These are phyloP conservation scores for Craniophora ligustri DNA, from an alignment of 2,888 invertebrate genomes.

Conservation along the genomic window DNA sequence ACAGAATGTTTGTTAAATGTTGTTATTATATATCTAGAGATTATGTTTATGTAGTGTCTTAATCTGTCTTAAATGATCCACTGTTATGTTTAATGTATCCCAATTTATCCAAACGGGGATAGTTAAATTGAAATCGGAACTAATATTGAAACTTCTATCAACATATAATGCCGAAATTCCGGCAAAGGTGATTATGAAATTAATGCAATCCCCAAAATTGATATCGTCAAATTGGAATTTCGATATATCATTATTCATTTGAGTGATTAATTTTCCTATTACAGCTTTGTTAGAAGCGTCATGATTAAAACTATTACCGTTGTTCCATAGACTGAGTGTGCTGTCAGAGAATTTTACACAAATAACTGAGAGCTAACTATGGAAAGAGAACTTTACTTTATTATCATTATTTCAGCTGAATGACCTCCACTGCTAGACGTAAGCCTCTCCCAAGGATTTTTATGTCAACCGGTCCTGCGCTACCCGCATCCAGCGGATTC, in stretches of 20 bases:
- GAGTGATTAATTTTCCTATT: neutral
- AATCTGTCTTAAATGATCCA: neutral
- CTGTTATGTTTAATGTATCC: neutral
- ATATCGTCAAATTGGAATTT: slow-evolving; percentile 14
- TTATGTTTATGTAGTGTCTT: neutral
- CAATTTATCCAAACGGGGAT: slow-evolving; percentile 1
- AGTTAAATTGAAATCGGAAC: slow-evolving; percentile 24
- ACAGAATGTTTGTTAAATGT: too few relatives aligned
- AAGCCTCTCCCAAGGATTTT: too few relatives aligned
- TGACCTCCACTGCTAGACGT: too few relatives aligned
- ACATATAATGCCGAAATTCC: slow-evolving; percentile 7
- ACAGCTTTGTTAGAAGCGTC: neutral
- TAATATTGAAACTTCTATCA: slow-evolving; percentile 16
- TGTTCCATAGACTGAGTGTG: neutral
- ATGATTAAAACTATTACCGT: neutral
- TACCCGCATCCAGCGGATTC: too few relatives aligned
- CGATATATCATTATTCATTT: slow-evolving; percentile 13
- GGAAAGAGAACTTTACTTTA: too few relatives aligned
- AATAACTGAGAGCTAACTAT: neutral
- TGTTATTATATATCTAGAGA: too few relatives aligned
- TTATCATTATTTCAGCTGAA: too few relatives aligned
- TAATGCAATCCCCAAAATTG: slow-evolving; percentile 25
- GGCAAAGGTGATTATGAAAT: slow-evolving; percentile 11
- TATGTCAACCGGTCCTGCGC: too few relatives aligned
- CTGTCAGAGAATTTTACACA: neutral